Percentiles rank a stretch among this genome's conserved stretches.
Conservation (phyloP, 1,140 invertebrate genomes). For the Hesperophylax magnus region DNA sequence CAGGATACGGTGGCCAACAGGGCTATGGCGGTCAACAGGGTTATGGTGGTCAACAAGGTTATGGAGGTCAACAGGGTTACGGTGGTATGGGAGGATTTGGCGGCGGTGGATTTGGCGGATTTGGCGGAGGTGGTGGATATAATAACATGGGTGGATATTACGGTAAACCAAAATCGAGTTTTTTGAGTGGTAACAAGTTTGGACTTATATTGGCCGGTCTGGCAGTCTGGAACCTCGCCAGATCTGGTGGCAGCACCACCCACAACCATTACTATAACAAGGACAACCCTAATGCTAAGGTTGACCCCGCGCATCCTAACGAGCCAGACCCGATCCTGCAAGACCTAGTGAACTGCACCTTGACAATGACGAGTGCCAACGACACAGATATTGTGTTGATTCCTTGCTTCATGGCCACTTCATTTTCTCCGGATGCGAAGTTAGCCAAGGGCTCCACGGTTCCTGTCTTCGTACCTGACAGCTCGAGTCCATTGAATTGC, state of each 20-base stretch:
- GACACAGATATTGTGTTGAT: constrained; percentile 66
- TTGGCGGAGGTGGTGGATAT: constrained; percentile 38
- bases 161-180: constrained; percentile 51
- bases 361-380: constrained; percentile 65
- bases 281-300: constrained; percentile 64
- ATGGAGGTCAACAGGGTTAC: constrained; percentile 59
- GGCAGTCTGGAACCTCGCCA: constrained; percentile 68
- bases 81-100: constrained; percentile 48
- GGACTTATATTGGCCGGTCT: constrained; percentile 68
- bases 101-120: constrained; percentile 14
- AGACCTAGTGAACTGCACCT: constrained; percentile 67
- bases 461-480: constrained; percentile 60
- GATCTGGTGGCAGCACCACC: constrained; percentile 61
- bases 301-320: constrained; percentile 58
- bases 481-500: constrained; percentile 60
- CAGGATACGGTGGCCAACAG: constrained; percentile 59
- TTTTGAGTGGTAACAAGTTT: constrained; percentile 57
- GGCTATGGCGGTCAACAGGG: constrained; percentile 59
- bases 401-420: constrained; percentile 69
- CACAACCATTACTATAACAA: constrained; percentile 63
- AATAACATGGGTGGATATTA: constrained; percentile 44
- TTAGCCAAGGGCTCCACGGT: constrained; percentile 56
- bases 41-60: constrained; percentile 58
- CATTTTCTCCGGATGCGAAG: constrained; percentile 65
- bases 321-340: constrained; percentile 63